Evolutionary conservation across 2,888 invertebrate genomes (phyloP).

Genomic region (Ormyrus labotus): DNA sequence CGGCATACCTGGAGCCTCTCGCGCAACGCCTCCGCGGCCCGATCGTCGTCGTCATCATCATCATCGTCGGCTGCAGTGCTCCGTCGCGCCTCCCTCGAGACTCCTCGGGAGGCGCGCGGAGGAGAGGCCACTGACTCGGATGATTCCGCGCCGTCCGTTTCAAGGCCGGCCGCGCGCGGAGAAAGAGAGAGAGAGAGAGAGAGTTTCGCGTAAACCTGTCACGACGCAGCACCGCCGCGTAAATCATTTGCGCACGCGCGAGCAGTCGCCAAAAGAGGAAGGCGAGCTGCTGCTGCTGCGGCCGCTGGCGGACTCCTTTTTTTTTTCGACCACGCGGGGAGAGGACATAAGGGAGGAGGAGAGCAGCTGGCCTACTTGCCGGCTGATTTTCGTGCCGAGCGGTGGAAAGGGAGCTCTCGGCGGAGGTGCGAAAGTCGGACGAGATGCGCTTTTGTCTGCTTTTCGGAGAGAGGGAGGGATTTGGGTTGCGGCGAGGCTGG

Average conservation of each 20-base stretch:
- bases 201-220: conserved; percentile 37
- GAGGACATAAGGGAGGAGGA: background rate
- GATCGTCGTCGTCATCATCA: too few species aligned
- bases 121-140: conserved; percentile 60
- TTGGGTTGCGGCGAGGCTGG: too few species aligned
- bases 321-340: background rate
- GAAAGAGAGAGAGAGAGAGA: conserved; percentile 11
- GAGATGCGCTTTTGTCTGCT: background rate
- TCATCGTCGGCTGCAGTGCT: too few species aligned
- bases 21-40: too few species aligned
- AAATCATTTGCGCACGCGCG: too few species aligned
- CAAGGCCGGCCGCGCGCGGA: conserved; percentile 35
- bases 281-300: background rate
- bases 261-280: background rate
- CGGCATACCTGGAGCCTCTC: too few species aligned
- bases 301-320: background rate
- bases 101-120: background rate
- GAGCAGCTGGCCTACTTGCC: conserved; percentile 32
- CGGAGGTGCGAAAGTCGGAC: conserved; percentile 21
- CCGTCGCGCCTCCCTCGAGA: too few species aligned
- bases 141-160: conserved; percentile 51
- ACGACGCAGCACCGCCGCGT: conserved; percentile 4
- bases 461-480: background rate
- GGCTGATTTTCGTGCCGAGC: conserved; percentile 2
- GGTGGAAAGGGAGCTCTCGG: too few species aligned